Percentiles rank a stretch among this genome's conserved stretches.
These are phyloP conservation scores for Sarcophaga variegata DNA, from an alignment of 2,888 invertebrate genomes.

Conservation along the genomic window DNA sequence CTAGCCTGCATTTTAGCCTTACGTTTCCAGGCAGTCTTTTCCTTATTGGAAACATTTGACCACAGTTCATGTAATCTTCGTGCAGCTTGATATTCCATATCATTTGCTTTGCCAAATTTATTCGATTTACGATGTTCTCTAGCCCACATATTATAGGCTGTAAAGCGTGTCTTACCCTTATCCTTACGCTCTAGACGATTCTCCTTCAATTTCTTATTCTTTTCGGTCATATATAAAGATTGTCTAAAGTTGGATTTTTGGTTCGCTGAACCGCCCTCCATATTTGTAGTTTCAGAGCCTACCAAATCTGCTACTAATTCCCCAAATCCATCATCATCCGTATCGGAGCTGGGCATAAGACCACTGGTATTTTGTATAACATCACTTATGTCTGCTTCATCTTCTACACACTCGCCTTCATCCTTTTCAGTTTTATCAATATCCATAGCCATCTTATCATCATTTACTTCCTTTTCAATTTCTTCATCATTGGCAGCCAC, in stretches of 20 bases:
- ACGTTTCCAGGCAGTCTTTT: conserved; percentile 90
- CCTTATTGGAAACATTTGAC: conserved; percentile 88
- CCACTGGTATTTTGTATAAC: conserved; percentile 57
- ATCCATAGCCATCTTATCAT: conserved; percentile 56
- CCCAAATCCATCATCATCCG: conserved; percentile 78
- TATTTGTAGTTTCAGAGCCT: conserved; percentile 75
- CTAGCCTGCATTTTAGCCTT: conserved; percentile 85
- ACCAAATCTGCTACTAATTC: conserved; percentile 78
- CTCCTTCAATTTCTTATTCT: conserved; percentile 84
- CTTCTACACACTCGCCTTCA: conserved; percentile 64
- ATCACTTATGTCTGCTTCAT: conserved; percentile 58
- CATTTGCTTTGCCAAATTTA: conserved; percentile 63
- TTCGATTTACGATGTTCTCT: conserved; percentile 88
- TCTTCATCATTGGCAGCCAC: conserved; percentile 69
- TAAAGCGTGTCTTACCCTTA: conserved; percentile 90
- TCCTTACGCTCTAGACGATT: conserved; percentile 90
- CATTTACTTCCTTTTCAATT: conserved; percentile 60
- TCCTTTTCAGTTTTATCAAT: conserved; percentile 70
- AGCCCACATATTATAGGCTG: conserved; percentile 96
- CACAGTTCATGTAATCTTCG: conserved; percentile 93
- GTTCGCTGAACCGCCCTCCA: conserved; percentile 70
- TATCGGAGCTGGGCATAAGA: conserved; percentile 55
- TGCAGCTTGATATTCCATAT: conserved; percentile 84
- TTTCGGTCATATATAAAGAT: conserved; percentile 89
- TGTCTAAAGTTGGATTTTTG: conserved; percentile 78